These are phyloP conservation scores for Calliopum simillimum DNA, from an alignment of 2,888 invertebrate species.

Conservation along the genomic window DNA sequence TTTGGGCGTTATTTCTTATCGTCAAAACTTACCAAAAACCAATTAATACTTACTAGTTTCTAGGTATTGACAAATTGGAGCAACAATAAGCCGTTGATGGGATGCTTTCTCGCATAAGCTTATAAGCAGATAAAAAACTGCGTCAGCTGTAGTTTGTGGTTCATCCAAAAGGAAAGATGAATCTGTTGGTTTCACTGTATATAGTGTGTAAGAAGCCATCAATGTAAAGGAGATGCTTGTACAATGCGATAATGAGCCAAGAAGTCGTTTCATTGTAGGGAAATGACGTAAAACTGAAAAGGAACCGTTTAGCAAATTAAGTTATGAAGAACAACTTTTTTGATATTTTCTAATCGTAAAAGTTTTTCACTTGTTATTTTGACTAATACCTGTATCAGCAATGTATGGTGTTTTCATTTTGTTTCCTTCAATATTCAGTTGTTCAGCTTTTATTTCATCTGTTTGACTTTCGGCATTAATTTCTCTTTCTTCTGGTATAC, in stretches of 20 bases:
- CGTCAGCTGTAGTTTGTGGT: conserved; percentile 84
- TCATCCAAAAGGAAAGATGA: conserved; percentile 68
- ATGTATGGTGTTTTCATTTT: conserved; percentile 75
- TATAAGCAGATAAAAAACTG: conserved; percentile 85
- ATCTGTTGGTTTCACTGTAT: conserved; percentile 59
- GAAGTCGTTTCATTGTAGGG: conserved; percentile 84
- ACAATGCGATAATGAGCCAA: conserved; percentile 84
- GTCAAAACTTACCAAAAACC: no score
- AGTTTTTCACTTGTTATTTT: background rate
- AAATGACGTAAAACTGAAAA: conserved; percentile 77
- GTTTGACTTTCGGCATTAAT: conserved; percentile 74
- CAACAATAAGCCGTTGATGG: conserved; percentile 79
- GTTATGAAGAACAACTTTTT: conserved; percentile 2
- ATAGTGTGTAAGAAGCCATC: conserved; percentile 71
- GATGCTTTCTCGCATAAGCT: conserved; percentile 82
- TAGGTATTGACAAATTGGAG: conserved; percentile 81
- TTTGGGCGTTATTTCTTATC: no score
- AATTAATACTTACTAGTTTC: conserved; percentile 57
- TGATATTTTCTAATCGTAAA: background rate
- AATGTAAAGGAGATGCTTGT: conserved; percentile 78
- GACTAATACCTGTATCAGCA: conserved; percentile 75
- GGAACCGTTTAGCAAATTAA: background rate
- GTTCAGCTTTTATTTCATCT: conserved; percentile 86
- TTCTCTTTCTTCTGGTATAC: conserved; percentile 68
- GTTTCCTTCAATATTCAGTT: conserved; percentile 69